Evolutionary conservation across 1,140 invertebrate genomes (phyloP), one percentile per base, ranked within the genome.

Genomic region (Drosophila grimshawi): DNA sequence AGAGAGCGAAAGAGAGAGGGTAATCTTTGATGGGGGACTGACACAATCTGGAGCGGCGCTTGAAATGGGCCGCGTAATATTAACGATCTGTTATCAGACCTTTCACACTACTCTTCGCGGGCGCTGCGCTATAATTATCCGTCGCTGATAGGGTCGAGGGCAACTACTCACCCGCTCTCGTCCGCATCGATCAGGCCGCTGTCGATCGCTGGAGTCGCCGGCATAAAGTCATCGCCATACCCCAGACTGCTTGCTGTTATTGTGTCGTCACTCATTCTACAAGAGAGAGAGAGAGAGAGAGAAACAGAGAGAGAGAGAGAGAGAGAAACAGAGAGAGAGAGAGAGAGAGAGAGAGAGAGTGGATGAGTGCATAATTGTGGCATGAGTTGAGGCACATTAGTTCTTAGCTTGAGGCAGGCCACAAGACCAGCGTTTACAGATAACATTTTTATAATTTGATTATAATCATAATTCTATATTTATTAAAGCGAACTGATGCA

Each of bases 1-100:
- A n/a, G 39, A 7, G 39, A 2, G 39, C 2, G 39, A n/a, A 4
- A n/a, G 10, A 5, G 10, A 43, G 10, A 3, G 10, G 2, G 39
- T 19, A 72, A 64, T 57, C 51, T n/a, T 7, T 33, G 8, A n/a
- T n/a, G 10, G 39, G 8, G 39, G 39, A 10, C 2, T 2, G 39
- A 4, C 3, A 43, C 39, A 43, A 43, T 43, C 39, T 41, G 11
- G 41, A 65, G 52, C 48, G 71, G 11, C 71, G 67, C 76, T 80
- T 66, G 75, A 76, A 88, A 89, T 88, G 83, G 69, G 61, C 72
- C 83, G 85, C 80, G 83, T 88, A 88, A 88, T 88, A 88, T 83
- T 88, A 88, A 88, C 80, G 83, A 88, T 89, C 83, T 88, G 69
- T 89, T 89, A 88, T 88, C 85, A 66, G 76, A 77, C 52, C 78